Evolutionary conservation across 2,888 invertebrate species (phyloP).

Genomic region (Lacanobia oleracea): DNA sequence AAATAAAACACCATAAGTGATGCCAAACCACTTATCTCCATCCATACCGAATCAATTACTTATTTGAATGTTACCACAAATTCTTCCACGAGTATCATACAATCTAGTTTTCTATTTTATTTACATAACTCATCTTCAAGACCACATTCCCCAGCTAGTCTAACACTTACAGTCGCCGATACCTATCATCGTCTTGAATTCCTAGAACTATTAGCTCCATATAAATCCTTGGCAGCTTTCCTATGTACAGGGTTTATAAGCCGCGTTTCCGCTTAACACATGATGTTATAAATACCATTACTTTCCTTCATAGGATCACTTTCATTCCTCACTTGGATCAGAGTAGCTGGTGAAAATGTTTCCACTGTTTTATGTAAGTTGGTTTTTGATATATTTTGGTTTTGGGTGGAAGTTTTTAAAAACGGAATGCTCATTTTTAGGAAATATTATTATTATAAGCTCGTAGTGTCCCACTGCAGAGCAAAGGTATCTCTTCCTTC

Average conservation of each 20-base stretch:
- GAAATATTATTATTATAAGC: too few species aligned
- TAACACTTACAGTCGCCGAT: conserved; percentile 8
- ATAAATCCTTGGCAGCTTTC: conserved; percentile 71
- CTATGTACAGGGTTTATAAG: conserved; percentile 73
- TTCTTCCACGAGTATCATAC: neutral
- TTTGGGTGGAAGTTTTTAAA: neutral
- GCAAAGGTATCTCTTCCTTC: too few species aligned
- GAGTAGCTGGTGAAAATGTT: conserved; percentile 74
- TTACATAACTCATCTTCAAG: conserved; percentile 6
- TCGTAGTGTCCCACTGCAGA: too few species aligned
- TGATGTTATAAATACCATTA: conserved; percentile 79
- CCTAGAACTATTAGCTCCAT: conserved; percentile 68
- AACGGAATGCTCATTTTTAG: neutral
- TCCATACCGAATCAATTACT: too few species aligned
- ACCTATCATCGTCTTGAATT: neutral
- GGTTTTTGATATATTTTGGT: conserved; percentile 18
- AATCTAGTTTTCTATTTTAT: neutral
- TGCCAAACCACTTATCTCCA: too few species aligned
- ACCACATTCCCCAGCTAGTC: conserved; percentile 1
- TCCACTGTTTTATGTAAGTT: conserved; percentile 77
- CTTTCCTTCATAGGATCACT: conserved; percentile 75
- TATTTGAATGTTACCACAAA: neutral
- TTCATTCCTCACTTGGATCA: conserved; percentile 72
- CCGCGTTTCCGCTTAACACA: conserved; percentile 73
- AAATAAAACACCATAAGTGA: too few species aligned